Evolutionary conservation across 2,797 vertebrate species (phyloP).

Genomic region (Tenualosa thibaudeaui): DNA sequence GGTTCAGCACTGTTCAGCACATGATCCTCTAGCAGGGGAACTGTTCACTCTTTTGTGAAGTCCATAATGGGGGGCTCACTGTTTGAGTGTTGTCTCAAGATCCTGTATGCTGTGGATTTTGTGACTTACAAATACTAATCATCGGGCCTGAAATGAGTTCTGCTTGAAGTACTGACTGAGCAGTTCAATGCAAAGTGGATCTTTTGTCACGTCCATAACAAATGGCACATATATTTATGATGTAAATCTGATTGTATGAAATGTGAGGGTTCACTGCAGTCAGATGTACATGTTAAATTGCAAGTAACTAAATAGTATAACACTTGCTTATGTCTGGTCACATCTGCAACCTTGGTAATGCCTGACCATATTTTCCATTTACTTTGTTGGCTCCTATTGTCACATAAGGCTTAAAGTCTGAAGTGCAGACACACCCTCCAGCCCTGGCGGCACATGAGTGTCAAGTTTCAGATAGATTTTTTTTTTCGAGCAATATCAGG

Average conservation of each 20-base stretch:
- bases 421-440: constrained; percentile 21
- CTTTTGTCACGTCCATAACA: too few relatives aligned
- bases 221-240: too few relatives aligned
- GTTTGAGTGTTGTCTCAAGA: neutral
- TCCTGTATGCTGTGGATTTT: neutral
- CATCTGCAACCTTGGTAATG: too few relatives aligned
- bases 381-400: neutral
- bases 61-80: neutral
- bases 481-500: neutral
- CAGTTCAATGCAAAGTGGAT: too few relatives aligned
- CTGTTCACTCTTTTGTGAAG: neutral
- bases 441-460: constrained; percentile 8
- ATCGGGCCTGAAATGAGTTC: neutral
- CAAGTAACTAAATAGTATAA: too few relatives aligned
- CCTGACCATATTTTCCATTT: neutral
- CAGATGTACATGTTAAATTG: too few relatives aligned
- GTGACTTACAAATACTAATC: neutral
- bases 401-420: constrained; percentile 6
- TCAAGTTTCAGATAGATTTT: neutral
- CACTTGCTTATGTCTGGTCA: too few relatives aligned
- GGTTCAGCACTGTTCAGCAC: neutral
- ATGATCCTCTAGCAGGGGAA: neutral
- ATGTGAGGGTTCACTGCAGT: too few relatives aligned
- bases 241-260: too few relatives aligned
- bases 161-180: neutral